Evolutionary conservation across 2,888 invertebrate genomes (phyloP), one percentile per base, ranked within the genome.

Genomic region (Xanthorhoe spadicearia): DNA sequence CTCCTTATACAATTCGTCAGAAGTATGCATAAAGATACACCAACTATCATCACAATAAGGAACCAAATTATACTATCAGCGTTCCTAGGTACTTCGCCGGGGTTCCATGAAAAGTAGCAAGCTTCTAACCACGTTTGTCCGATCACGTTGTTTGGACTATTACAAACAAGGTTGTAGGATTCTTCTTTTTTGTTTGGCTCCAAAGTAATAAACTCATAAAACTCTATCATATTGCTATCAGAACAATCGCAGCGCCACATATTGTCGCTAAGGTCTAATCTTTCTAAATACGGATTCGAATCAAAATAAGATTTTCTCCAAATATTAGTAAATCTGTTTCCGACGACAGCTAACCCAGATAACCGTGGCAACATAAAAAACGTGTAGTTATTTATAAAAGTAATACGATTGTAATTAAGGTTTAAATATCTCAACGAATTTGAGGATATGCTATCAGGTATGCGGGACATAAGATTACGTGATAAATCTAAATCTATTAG

Each of bases 191-290:
- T 95, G 23, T 88, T 88, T 0, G 95, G 95, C 68, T 93, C 91
- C 17, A 93, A 82, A 1, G 94, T 94, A 13, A 96, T 78, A 80
- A 89, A 96, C 66, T 94, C 92, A 74, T 94, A 96, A 77, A 95
- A 94, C 9, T 94, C 91, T 61, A 94, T 90, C 81, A 97, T 94
- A 19, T 94, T 92, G 0, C 77, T 74, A 70, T 94, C 94, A n/a
- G 83, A 74, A 77, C 97, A 97, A 70, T 96, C 95, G 81, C 97
- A 97, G 67, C 95, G 92, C 97, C 97, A 97, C 72, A 96, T 95
- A 83, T 97, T 97, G 77, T 96, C 96, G 15, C 94, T 93, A 53
- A 97, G 80, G 78, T 94, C 92, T n/a, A 97, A 83, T 61, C 90
- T 89, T 67, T 93, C 90, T 52, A 96, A 84, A 70, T 94, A 94